phyloP scores from a whole-genome alignment of 2,113 vertebrate species.

The Actenoides hombroni region DNA sequence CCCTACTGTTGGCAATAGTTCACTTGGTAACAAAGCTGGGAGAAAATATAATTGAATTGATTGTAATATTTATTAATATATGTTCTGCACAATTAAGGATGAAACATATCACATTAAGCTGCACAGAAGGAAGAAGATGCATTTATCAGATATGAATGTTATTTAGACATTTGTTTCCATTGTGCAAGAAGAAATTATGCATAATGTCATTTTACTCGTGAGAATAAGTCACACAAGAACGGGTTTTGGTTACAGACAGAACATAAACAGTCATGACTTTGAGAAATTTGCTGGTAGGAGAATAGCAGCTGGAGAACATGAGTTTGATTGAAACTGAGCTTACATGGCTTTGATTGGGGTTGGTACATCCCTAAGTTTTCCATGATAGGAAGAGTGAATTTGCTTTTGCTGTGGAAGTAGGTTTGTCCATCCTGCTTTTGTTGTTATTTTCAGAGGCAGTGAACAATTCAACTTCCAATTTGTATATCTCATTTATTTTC shows the following conservation, averaged over 20 bases:
- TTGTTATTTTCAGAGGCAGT: background rate
- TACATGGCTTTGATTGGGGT: background rate
- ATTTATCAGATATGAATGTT: background rate
- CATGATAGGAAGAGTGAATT: background rate
- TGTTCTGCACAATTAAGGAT: background rate
- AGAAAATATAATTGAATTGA: background rate
- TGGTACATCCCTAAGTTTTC: background rate
- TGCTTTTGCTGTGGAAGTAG: background rate
- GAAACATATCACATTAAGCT: background rate
- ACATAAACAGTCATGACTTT: background rate
- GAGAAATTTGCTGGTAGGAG: background rate
- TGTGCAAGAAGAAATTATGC: constrained; percentile 9
- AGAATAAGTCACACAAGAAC: background rate
- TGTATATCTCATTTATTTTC: background rate
- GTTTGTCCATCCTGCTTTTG: background rate
- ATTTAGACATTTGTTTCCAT: constrained; percentile 26
- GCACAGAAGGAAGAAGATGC: background rate
- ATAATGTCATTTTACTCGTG: constrained; percentile 4
- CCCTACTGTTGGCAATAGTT: background rate
- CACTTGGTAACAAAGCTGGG: background rate
- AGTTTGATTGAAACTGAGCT: background rate
- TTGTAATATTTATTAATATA: background rate
- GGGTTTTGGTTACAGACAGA: constrained; percentile 4
- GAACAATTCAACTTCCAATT: background rate
- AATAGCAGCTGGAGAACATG: background rate